Evolutionary conservation across 2,888 invertebrate genomes (phyloP), one percentile per base, ranked within the genome.

Genomic region (Leucoma salicis): DNA sequence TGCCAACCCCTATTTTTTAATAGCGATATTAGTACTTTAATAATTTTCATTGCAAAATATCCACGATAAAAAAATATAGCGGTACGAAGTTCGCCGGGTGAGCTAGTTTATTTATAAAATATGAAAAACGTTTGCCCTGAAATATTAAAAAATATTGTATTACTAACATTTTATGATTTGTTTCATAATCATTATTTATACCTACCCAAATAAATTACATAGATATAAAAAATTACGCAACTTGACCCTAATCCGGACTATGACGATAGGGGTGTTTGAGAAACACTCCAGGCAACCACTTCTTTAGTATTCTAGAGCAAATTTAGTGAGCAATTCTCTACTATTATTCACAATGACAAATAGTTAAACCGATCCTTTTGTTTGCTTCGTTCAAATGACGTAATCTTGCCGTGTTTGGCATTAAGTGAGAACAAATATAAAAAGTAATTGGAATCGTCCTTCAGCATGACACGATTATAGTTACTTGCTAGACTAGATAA

Each of bases 211-310:
- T n/a, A n/a, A n/a, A n/a, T n/a, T n/a, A n/a, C n/a, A n/a, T n/a
- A n/a, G n/a, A n/a, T n/a, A n/a, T n/a, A n/a, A n/a, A n/a, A n/a
- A n/a, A n/a, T n/a, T n/a, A n/a, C n/a, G n/a, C n/a, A 18, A 5
- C 7, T 18, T 18, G 4, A 24, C 35, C 15, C 31, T 31, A 42
- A 35, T 46, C 48, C 14, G 11, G 3, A 38, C 33, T 5, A 11
- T 53, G 61, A 50, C 29, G 50, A 48, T 37, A 54, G 47, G 42
- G 58, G 42, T 74, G 60, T 80, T 82, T 78, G 77, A 51, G 31
- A 15, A 60, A 46, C 74, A 58, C 77, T 82, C 69, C 41, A 60
- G 63, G 52, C 66, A 59, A 47, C 63, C 66, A 63, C 72, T 77
- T 69, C 31, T 42, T 41, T 51, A 42, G 55, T 59, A 66, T 69